These are phyloP conservation scores for Pegoplata infirma DNA, from an alignment of 2,888 invertebrate species.

Conservation along the genomic window DNA sequence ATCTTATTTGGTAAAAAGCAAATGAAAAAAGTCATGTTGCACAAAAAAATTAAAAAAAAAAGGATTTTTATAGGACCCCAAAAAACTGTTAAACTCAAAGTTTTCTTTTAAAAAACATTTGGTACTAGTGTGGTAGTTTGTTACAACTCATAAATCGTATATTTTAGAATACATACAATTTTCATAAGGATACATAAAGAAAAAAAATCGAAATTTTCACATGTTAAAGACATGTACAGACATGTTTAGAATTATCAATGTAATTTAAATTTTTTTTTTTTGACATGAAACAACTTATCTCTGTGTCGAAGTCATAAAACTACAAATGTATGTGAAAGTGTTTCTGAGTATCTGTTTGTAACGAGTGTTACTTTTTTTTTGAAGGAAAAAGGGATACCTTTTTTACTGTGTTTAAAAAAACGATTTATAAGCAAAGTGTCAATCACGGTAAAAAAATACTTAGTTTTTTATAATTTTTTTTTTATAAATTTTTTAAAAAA, in stretches of 20 bases:
- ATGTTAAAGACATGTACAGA: neutral
- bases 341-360: neutral
- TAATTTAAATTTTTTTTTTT: neutral
- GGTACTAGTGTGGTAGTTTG: neutral
- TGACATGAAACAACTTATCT: neutral
- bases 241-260: neutral
- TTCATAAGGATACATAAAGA: neutral
- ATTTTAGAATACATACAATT: neutral
- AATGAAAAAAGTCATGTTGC: neutral
- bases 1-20: neutral
- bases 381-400: neutral
- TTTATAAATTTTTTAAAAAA: neutral
- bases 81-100: neutral
- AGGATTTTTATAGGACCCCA: neutral
- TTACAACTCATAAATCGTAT: neutral
- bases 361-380: neutral
- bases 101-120: neutral
- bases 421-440: neutral
- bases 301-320: neutral
- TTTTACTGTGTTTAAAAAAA: neutral
- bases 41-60: neutral
- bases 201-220: neutral
- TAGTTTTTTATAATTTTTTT: neutral
- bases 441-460: neutral
- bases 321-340: neutral